phyloP scores from a whole-genome alignment of 2,888 invertebrate species.

The Morpho achilles region DNA sequence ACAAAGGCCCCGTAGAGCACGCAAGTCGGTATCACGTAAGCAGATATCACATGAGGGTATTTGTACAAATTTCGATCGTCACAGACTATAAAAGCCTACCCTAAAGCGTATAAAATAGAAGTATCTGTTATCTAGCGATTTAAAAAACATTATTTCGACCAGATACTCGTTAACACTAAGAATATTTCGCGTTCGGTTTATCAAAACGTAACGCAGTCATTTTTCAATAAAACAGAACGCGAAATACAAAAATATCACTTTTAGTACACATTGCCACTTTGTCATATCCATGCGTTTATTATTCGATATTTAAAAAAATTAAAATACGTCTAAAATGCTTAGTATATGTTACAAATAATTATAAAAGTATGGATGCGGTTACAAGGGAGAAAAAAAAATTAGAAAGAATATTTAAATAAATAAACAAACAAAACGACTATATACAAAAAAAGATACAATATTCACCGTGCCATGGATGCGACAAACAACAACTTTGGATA shows the following conservation, averaged over 20 bases:
- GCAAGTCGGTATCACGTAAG: no score
- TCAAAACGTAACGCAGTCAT: constrained; percentile 30
- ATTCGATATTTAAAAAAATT: constrained; percentile 23
- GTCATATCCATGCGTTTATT: constrained; percentile 42
- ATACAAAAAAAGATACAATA: constrained; percentile 42
- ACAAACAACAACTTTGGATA: constrained; percentile 44
- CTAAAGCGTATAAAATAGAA: constrained; percentile 66
- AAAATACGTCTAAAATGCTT: constrained; percentile 25
- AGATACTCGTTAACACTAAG: constrained; percentile 47
- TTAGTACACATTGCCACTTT: constrained; percentile 35
- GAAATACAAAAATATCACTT: constrained; percentile 64
- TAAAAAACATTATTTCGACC: constrained; percentile 58
- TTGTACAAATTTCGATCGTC: constrained; percentile 37
- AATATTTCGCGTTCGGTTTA: constrained; percentile 30
- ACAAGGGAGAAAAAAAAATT: constrained; percentile 8
- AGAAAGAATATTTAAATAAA: constrained; percentile 25
- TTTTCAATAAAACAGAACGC: constrained; percentile 35
- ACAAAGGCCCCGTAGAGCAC: constrained; percentile 10
- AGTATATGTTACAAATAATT: constrained; percentile 21
- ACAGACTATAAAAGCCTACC: constrained; percentile 51
- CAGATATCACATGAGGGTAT: constrained; percentile 31
- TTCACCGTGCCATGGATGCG: constrained; percentile 42
- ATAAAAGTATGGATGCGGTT: constrained; percentile 10
- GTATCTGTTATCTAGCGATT: constrained; percentile 57
- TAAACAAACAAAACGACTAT: constrained; percentile 41